Conservation (phyloP, 2,888 invertebrate species). For the Eledona agricola region DNA sequence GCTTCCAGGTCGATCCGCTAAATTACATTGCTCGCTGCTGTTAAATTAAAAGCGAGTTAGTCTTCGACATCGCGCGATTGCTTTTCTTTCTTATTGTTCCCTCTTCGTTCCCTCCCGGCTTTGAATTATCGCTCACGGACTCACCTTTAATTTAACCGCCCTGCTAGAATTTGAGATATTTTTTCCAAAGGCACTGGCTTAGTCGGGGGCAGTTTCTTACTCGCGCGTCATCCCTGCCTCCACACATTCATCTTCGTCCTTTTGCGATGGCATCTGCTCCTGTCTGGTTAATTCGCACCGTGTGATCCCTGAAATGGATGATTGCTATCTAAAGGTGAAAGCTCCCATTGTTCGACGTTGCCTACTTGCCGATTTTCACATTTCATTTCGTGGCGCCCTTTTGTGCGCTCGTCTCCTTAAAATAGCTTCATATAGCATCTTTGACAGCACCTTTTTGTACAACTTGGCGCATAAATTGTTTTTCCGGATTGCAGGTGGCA, state of each 20-base stretch:
- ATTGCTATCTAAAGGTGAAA: constrained; percentile 55
- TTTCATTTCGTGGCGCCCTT: constrained; percentile 50
- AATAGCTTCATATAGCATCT: constrained; percentile 51
- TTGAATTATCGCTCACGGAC: constrained; percentile 40
- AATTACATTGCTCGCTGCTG: constrained; percentile 60
- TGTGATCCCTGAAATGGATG: constrained; percentile 51
- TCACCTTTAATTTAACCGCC: constrained; percentile 36
- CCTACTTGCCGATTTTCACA: constrained; percentile 47
- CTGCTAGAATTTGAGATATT: constrained; percentile 22
- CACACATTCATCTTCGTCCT: constrained; percentile 50
- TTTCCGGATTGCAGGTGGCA: constrained; percentile 30
- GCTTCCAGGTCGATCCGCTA: constrained; percentile 58
- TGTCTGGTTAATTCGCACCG: constrained; percentile 50
- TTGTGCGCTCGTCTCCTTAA: constrained; percentile 49
- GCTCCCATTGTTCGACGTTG: constrained; percentile 49
- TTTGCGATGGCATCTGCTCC: constrained; percentile 46
- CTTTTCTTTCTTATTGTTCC: constrained; percentile 52
- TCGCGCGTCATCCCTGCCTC: constrained; percentile 45
- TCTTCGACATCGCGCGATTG: constrained; percentile 52
- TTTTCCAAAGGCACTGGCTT: constrained; percentile 35
- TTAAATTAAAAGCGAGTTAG: constrained; percentile 61
- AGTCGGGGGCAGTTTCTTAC: constrained; percentile 48
- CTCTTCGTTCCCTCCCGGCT: constrained; percentile 40
- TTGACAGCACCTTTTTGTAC: constrained; percentile 43
- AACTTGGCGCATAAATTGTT: constrained; percentile 37